These are phyloP conservation scores for Malurus splendens DNA, from an alignment of 2,797 vertebrate species.

Conservation along the genomic window DNA sequence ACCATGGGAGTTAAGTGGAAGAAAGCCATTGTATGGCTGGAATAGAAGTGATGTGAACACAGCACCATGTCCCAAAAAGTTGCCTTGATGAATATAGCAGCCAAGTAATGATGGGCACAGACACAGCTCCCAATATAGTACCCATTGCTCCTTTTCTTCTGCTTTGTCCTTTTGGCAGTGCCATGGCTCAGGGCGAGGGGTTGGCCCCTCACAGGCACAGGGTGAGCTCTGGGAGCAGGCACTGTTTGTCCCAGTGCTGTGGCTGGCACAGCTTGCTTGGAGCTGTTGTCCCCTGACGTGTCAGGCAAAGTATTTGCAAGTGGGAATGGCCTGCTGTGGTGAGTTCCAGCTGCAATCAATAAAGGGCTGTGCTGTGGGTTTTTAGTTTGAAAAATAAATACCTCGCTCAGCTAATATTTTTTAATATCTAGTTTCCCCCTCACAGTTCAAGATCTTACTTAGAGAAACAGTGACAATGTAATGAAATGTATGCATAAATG, in stretches of 20 bases:
- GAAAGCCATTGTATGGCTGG: fast-evolving
- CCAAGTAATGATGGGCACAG: neutral
- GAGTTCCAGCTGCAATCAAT: neutral
- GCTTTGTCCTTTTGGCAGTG: fast-evolving
- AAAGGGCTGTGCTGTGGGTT: neutral
- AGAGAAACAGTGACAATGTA: fast-evolving
- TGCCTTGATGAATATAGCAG: neutral
- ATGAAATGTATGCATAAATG: neutral
- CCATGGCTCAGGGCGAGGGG: fast-evolving
- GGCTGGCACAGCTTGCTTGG: neutral
- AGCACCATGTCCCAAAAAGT: neutral
- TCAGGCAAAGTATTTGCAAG: neutral
- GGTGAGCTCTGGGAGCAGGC: fast-evolving
- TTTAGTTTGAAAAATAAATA: neutral
- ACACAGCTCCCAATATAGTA: fast-evolving
- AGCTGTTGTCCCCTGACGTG: neutral
- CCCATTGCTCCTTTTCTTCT: neutral
- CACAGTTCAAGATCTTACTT: neutral
- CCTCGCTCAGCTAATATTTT: fast-evolving
- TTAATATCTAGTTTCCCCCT: neutral
- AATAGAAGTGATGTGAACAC: fast-evolving
- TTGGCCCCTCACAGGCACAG: neutral
- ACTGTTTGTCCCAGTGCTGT: neutral
- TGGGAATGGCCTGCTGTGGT: neutral
- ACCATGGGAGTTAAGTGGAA: neutral